Evolutionary conservation across 2,113 vertebrate species (phyloP).

Genomic region (Erythrocebus patas): DNA sequence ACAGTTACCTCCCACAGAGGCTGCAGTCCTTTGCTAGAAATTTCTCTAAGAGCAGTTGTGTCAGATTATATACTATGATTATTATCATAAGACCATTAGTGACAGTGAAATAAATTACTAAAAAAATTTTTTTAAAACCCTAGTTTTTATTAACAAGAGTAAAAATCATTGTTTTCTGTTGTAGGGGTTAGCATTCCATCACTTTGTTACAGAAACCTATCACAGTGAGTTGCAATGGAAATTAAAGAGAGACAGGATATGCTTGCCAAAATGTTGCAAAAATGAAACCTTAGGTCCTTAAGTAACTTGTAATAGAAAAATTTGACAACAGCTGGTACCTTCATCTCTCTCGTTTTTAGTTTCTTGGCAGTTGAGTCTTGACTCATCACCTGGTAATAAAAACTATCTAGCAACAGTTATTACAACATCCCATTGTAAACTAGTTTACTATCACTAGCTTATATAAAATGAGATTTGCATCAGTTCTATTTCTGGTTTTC

Average conservation of each 20-base stretch:
- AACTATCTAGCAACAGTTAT: slow-evolving; percentile 28
- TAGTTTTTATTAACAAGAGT: slow-evolving; percentile 81
- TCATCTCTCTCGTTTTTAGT: slow-evolving; percentile 64
- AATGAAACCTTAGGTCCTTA: slow-evolving; percentile 57
- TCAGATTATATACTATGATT: slow-evolving; percentile 86
- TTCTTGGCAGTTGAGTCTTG: slow-evolving; percentile 59
- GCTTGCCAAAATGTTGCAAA: slow-evolving; percentile 71
- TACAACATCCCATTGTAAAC: background rate
- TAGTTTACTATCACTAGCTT: slow-evolving; percentile 49
- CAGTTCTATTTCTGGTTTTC: slow-evolving; percentile 36
- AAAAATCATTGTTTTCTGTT: slow-evolving; percentile 73
- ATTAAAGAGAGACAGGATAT: slow-evolving; percentile 57
- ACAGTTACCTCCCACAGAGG: slow-evolving; percentile 87
- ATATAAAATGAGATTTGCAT: slow-evolving; percentile 21
- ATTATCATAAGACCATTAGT: slow-evolving; percentile 86
- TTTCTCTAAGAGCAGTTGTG: slow-evolving; percentile 85
- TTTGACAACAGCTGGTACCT: slow-evolving; percentile 23
- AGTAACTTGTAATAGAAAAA: slow-evolving; percentile 64
- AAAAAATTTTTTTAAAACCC: slow-evolving; percentile 65
- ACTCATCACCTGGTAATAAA: slow-evolving; percentile 5
- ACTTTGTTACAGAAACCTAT: slow-evolving; percentile 59
- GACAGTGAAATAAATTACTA: slow-evolving; percentile 74
- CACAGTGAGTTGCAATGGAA: slow-evolving; percentile 44
- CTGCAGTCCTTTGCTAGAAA: slow-evolving; percentile 84
- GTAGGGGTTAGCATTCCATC: slow-evolving; percentile 70